Percentiles rank a stretch among this genome's conserved stretches.
These are phyloP conservation scores for Sylvicola cinctus DNA, from an alignment of 2,888 invertebrate species.

Conservation along the genomic window DNA sequence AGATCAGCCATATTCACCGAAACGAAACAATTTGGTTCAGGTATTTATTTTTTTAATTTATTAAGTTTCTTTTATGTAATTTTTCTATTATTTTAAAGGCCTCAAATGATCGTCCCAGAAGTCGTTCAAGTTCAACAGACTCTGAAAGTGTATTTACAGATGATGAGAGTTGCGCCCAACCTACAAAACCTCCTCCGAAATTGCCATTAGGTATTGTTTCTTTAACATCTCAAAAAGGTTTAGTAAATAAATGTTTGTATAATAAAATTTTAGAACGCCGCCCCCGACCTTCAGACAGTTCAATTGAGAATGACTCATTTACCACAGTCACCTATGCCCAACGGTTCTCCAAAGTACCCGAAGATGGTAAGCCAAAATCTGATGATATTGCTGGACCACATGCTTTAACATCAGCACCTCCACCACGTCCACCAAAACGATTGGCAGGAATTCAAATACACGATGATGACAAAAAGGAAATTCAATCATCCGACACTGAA, in stretches of 20 bases:
- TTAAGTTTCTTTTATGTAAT: no score
- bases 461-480: conserved; percentile 23
- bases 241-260: conserved; percentile 12
- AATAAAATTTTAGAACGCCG: conserved; percentile 18
- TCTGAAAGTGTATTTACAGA: conserved; percentile 49
- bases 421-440: conserved; percentile 57
- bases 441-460: conserved; percentile 19
- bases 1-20: conserved; percentile 26
- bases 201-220: neutral
- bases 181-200: conserved; percentile 14
- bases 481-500: conserved; percentile 24
- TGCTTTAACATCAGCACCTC: conserved; percentile 17
- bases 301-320: conserved; percentile 33
- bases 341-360: conserved; percentile 32
- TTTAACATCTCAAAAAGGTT: conserved; percentile 17
- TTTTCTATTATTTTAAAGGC: no score
- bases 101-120: conserved; percentile 12
- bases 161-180: conserved; percentile 42
- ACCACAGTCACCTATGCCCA: conserved; percentile 32
- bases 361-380: conserved; percentile 11
- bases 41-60: no score
- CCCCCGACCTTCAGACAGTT: conserved; percentile 32
- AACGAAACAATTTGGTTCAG: conserved; percentile 25
- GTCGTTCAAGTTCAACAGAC: conserved; percentile 37
- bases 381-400: conserved; percentile 5